phyloP scores from a whole-genome alignment of 1,140 invertebrate species.

The Leptinotarsa defecta region DNA sequence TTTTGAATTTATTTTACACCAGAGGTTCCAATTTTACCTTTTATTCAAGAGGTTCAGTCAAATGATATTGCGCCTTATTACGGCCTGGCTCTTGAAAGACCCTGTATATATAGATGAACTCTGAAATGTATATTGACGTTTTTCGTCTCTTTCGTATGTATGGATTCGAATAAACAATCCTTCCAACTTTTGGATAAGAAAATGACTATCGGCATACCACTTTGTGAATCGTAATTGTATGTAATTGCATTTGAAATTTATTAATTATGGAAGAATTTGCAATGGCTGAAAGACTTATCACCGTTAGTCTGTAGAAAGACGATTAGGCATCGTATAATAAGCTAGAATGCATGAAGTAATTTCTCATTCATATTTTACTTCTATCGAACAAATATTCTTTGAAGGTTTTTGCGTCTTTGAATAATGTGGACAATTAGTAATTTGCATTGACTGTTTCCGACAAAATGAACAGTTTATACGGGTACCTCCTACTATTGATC shows the following conservation, averaged over 20 bases:
- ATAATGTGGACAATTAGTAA: not conserved
- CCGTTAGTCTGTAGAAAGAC: not conserved
- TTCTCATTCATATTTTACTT: not conserved
- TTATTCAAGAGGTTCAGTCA: no score
- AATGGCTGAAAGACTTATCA: not conserved
- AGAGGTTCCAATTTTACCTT: no score
- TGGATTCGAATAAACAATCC: not conserved
- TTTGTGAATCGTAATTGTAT: constrained; percentile 2
- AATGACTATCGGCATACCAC: constrained; percentile 2
- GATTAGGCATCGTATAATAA: not conserved
- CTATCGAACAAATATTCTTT: constrained; percentile 4
- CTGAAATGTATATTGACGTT: no score
- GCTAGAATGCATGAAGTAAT: not conserved
- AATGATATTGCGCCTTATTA: no score
- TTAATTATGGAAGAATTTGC: constrained; percentile 6
- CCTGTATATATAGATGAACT: no score
- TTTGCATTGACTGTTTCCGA: not conserved
- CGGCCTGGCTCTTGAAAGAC: no score
- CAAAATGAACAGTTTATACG: not conserved
- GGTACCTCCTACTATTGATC: not conserved
- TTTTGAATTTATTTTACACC: no score
- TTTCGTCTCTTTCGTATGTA: no score
- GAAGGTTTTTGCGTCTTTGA: not conserved
- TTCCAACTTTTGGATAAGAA: not conserved
- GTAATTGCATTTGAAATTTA: constrained; percentile 4